Evolutionary conservation across 2,888 invertebrate species (phyloP).

Genomic region (Lycaena phlaeas): DNA sequence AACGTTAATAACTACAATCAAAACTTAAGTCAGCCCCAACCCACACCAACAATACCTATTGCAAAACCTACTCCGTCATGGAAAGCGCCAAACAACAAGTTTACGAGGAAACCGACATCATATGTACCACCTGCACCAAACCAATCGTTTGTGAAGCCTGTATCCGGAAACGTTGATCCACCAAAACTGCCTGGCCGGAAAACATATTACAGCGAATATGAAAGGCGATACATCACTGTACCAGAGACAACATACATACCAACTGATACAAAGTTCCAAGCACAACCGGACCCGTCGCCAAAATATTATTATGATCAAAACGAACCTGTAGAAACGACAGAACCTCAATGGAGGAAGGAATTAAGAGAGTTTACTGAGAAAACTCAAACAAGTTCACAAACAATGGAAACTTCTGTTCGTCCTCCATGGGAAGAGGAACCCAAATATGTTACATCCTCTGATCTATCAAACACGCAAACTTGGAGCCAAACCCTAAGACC

Average conservation of each 20-base stretch:
- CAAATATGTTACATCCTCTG: conserved; percentile 39
- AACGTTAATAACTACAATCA: conserved; percentile 38
- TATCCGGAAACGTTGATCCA: conserved; percentile 32
- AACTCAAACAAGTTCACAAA: conserved; percentile 39
- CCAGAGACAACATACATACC: conserved; percentile 62
- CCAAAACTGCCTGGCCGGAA: conserved; percentile 51
- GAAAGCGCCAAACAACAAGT: conserved; percentile 40
- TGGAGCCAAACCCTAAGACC: conserved; percentile 67
- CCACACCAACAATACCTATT: conserved; percentile 29
- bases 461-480: conserved; percentile 49
- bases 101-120: conserved; percentile 46
- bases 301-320: conserved; percentile 61
- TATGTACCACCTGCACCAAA: conserved; percentile 65
- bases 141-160: conserved; percentile 57
- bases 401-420: conserved; percentile 38
- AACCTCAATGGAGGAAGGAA: conserved; percentile 65
- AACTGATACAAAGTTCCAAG: conserved; percentile 50
- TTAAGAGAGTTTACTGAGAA: conserved; percentile 64
- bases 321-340: conserved; percentile 47
- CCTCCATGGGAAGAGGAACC: conserved; percentile 59
- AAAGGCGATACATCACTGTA: conserved; percentile 61
- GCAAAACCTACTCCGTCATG: conserved; percentile 35
- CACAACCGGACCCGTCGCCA: conserved; percentile 60
- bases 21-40: conserved; percentile 44
- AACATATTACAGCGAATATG: conserved; percentile 65